Conservation (phyloP, 1,140 invertebrate genomes). For the Pseudomyrmex dendroicus region DNA sequence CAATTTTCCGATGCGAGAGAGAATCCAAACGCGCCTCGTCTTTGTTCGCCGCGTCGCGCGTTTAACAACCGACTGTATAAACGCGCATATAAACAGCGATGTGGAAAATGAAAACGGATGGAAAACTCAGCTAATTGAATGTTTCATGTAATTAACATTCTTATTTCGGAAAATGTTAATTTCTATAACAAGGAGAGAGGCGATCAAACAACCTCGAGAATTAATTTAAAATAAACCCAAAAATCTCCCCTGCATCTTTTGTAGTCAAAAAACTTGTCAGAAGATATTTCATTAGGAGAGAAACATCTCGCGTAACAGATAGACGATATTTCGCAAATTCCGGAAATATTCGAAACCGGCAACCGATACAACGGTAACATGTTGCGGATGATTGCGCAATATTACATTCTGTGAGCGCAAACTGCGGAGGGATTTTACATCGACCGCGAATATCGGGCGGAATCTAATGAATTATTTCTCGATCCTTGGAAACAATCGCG, state of each 20-base stretch:
- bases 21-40: not conserved
- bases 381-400: constrained; percentile 49
- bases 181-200: too few relatives aligned
- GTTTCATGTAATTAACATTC: too few relatives aligned
- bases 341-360: not conserved
- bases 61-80: not conserved
- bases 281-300: too few relatives aligned
- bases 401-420: constrained; percentile 15
- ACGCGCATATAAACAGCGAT: not conserved
- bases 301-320: not conserved
- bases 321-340: not conserved
- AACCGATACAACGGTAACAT: not conserved
- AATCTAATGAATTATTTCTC: constrained; percentile 23
- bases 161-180: too few relatives aligned
- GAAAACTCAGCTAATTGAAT: too few relatives aligned
- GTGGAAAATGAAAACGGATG: not conserved
- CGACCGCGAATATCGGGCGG: not conserved
- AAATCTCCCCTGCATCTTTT: too few relatives aligned
- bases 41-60: not conserved
- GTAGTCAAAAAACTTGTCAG: too few relatives aligned
- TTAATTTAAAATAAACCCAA: too few relatives aligned
- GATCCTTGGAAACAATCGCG: not conserved
- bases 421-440: not conserved
- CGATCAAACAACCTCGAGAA: too few relatives aligned
- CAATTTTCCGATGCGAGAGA: not conserved